phyloP scores from a whole-genome alignment of 2,888 invertebrate genomes.

The Sipunculus nudus region DNA sequence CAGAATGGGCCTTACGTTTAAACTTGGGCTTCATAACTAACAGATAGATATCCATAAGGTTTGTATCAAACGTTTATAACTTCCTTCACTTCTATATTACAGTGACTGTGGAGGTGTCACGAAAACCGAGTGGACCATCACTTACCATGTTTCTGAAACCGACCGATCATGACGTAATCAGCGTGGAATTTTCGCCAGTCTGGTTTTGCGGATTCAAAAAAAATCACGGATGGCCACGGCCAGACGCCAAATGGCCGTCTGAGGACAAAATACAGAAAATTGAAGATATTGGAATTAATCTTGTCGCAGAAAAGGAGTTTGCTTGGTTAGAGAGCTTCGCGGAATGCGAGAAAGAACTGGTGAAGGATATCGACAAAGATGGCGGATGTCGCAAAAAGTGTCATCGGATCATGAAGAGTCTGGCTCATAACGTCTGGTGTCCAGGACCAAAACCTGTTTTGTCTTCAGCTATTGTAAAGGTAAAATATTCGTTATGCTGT shows the following conservation, averaged over 20 bases:
- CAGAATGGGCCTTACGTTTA: too few species aligned
- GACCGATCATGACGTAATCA: background rate
- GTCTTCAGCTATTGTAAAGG: too few species aligned
- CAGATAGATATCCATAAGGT: too few species aligned
- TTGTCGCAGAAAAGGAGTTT: slow-evolving; percentile 23
- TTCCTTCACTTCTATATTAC: too few species aligned
- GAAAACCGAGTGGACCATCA: slow-evolving; percentile 6
- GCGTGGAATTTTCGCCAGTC: slow-evolving; percentile 11
- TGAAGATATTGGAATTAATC: slow-evolving; percentile 8
- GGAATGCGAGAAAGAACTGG: slow-evolving; percentile 20
- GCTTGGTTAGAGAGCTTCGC: slow-evolving; percentile 19
- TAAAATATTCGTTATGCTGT: too few species aligned
- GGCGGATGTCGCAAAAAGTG: slow-evolving; percentile 25
- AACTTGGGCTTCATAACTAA: too few species aligned
- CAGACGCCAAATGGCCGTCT: slow-evolving; percentile 16
- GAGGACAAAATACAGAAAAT: slow-evolving; percentile 13
- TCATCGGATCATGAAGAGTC: slow-evolving; percentile 29
- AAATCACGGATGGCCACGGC: slow-evolving; percentile 19
- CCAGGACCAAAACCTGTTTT: too few species aligned
- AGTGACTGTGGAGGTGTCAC: too few species aligned
- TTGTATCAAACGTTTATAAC: too few species aligned
- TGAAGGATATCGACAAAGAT: slow-evolving; percentile 21
- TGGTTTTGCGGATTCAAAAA: too few species aligned
- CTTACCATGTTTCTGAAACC: background rate
- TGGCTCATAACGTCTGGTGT: too few species aligned